Conservation (phyloP, 2,797 vertebrate species). For the Phoebastria nigripes region DNA sequence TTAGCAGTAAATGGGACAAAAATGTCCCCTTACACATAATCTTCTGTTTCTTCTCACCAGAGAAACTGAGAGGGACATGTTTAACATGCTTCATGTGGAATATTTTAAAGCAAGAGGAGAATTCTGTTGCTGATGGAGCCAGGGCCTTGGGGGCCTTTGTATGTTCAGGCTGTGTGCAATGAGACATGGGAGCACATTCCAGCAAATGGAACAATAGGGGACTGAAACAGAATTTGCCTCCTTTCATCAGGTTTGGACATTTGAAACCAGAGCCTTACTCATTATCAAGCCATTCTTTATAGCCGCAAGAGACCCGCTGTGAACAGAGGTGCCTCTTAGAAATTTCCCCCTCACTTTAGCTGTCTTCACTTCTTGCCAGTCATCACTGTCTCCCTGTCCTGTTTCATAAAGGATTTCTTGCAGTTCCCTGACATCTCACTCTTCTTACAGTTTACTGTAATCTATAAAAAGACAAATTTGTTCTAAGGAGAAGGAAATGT, state of each 20-base stretch:
- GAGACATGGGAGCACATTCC: neutral
- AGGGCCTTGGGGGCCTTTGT: neutral
- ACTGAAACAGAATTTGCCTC: neutral
- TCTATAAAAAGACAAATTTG: constrained; percentile 29
- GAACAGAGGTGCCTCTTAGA: neutral
- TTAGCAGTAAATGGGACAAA: neutral
- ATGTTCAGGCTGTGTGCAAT: neutral
- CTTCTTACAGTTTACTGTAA: neutral
- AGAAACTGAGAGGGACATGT: neutral
- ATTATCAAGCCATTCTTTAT: neutral
- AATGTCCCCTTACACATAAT: neutral
- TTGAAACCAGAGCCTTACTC: neutral
- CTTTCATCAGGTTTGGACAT: neutral
- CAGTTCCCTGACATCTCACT: constrained; percentile 14
- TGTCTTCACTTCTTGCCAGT: neutral
- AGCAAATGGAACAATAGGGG: neutral
- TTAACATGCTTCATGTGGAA: neutral
- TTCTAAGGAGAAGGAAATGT: neutral
- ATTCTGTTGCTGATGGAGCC: neutral
- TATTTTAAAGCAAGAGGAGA: neutral
- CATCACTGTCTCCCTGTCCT: neutral
- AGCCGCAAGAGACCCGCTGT: neutral
- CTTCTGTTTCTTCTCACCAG: neutral
- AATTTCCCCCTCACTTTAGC: neutral
- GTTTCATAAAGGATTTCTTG: constrained; percentile 26